phyloP scores from a whole-genome alignment of 92 coral and sea anemone genomes.

The Umimayanthus chanpuru region DNA sequence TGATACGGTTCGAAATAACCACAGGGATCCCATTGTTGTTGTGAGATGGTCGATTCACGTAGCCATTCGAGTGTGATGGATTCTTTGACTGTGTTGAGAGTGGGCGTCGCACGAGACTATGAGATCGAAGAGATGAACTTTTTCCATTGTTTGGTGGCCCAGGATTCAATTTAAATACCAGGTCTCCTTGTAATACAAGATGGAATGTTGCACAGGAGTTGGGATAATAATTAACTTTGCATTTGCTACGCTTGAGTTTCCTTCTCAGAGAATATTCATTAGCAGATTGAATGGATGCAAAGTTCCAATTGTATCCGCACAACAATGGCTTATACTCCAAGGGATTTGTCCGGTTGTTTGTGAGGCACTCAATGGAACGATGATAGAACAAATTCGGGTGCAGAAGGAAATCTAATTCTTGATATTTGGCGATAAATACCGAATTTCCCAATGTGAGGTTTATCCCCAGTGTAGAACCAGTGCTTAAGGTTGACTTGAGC shows the following conservation, averaged over 20 bases:
- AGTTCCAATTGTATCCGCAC: constrained; percentile 16
- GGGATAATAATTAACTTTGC: neutral
- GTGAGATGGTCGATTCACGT: neutral
- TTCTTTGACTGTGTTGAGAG: neutral
- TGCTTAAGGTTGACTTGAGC: neutral
- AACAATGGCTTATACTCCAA: constrained; percentile 19
- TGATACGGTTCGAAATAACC: too few relatives aligned
- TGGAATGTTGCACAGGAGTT: neutral
- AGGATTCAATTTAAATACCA: neutral
- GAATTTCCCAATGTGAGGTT: too few relatives aligned
- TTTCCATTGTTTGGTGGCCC: constrained; percentile 1
- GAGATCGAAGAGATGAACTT: neutral
- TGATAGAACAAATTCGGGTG: constrained; percentile 20
- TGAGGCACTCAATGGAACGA: constrained; percentile 19
- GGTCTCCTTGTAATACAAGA: too few relatives aligned
- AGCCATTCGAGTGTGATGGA: neutral
- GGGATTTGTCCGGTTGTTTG: constrained; percentile 13
- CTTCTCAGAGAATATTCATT: neutral
- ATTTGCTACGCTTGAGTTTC: neutral
- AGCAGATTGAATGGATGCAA: constrained; percentile 7
- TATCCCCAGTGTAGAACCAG: constrained; percentile 14
- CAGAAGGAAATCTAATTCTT: too few relatives aligned
- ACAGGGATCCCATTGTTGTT: neutral
- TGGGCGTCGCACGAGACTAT: constrained; percentile 1
- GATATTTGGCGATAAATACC: constrained; percentile 19